phyloP scores from a whole-genome alignment of 1,140 invertebrate genomes.

The Drosophila bocqueti region DNA sequence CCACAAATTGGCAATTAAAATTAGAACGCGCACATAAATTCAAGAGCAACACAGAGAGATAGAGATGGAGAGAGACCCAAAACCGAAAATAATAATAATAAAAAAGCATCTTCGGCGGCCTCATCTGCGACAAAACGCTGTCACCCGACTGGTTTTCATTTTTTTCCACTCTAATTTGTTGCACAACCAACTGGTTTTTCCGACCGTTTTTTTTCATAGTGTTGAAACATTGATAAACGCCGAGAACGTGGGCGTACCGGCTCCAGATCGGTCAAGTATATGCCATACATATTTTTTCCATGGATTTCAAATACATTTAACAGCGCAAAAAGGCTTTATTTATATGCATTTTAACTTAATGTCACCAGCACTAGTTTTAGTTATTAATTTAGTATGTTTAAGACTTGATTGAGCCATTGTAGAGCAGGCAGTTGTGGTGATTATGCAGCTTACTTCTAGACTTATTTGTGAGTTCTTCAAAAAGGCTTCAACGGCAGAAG shows the following conservation, averaged over 20 bases:
- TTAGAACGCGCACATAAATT: constrained; percentile 82
- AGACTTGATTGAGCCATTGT: not conserved
- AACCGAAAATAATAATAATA: constrained; percentile 30
- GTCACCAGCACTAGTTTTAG: not conserved
- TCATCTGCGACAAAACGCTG: constrained; percentile 66
- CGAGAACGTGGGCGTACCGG: constrained; percentile 44
- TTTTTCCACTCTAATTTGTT: constrained; percentile 41
- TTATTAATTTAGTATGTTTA: not conserved
- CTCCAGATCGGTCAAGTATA: constrained; percentile 25
- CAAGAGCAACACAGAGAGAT: constrained; percentile 39
- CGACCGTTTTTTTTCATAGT: constrained; percentile 13
- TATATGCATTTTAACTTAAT: not conserved
- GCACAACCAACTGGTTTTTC: constrained; percentile 51
- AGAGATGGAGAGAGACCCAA: not conserved
- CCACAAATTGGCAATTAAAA: constrained; percentile 84
- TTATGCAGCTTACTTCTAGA: not conserved
- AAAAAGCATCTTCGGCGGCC: constrained; percentile 32
- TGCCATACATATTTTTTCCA: not conserved
- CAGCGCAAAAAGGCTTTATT: not conserved
- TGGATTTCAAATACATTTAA: too few species aligned
- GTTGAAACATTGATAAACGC: constrained; percentile 44
- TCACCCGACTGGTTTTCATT: constrained; percentile 66
- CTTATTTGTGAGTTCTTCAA: not conserved
- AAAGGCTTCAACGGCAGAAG: not conserved
- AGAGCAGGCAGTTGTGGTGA: not conserved